A percentile compares a stretch with the other conserved stretches of the same genome.
Conservation (phyloP, 2,113 vertebrate genomes). For the Trematocara stigmaticum region DNA sequence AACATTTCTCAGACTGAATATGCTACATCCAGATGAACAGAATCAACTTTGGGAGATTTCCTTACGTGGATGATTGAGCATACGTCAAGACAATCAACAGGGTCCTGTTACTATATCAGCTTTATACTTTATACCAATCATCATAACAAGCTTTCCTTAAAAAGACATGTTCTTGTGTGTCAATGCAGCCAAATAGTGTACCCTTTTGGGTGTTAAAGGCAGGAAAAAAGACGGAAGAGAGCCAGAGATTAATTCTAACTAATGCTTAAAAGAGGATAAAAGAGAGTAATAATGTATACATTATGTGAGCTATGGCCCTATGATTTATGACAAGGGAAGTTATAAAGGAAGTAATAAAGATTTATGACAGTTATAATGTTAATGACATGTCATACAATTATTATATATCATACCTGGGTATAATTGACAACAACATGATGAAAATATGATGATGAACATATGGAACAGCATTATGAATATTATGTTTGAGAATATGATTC, state of each 20-base stretch:
- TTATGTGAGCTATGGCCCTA: fast-evolving
- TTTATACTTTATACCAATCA: background rate
- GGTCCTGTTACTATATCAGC: background rate
- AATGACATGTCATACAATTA: background rate
- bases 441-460: background rate
- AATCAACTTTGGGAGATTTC: background rate
- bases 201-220: background rate
- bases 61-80: background rate
- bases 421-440: background rate
- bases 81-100: background rate
- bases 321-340: background rate
- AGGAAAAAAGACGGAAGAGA: background rate
- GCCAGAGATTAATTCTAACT: background rate
- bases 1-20: background rate
- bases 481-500: background rate
- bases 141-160: background rate
- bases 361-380: background rate
- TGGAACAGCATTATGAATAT: background rate
- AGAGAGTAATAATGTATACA: background rate
- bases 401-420: background rate
- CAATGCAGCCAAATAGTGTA: background rate
- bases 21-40: background rate
- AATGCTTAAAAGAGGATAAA: background rate
- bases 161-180: background rate
- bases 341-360: background rate